These are phyloP conservation scores for Diachasmimorpha longicaudata DNA, from an alignment of 1,140 invertebrate species.

Conservation along the genomic window DNA sequence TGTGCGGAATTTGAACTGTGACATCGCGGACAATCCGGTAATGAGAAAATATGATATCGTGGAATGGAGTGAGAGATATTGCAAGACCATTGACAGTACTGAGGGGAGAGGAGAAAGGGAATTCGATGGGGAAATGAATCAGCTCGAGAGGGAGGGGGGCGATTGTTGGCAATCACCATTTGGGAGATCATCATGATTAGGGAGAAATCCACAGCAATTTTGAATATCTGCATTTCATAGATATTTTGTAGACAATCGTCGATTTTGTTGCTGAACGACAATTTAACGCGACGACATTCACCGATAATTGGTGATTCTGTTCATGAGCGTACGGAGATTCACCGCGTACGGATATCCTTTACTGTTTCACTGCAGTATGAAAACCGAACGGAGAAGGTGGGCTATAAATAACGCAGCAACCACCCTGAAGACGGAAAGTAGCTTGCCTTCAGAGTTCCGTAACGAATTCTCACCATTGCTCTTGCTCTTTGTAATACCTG, in stretches of 20 bases:
- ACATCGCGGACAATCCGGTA: not conserved
- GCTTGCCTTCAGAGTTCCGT: slow-evolving; percentile 57
- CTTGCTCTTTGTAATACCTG: slow-evolving; percentile 39
- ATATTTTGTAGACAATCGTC: too few species aligned
- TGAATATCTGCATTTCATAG: too few species aligned
- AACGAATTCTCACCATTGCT: slow-evolving; percentile 58
- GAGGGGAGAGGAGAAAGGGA: not conserved
- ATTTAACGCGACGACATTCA: not conserved
- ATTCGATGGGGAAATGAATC: not conserved
- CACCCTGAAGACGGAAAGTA: slow-evolving; percentile 61
- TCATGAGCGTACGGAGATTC: not conserved
- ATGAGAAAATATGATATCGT: not conserved
- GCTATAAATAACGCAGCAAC: slow-evolving; percentile 55
- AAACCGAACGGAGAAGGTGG: slow-evolving; percentile 12
- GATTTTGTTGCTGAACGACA: not conserved
- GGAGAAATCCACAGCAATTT: too few species aligned
- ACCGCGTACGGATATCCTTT: slow-evolving; percentile 35
- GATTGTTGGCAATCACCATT: not conserved
- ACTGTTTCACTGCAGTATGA: not conserved
- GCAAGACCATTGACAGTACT: not conserved
- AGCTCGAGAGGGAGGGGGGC: not conserved
- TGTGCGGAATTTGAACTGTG: not conserved
- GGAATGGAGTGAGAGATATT: not conserved
- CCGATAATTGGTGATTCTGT: not conserved
- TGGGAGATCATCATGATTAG: too few species aligned